phyloP scores from a whole-genome alignment of 2,113 vertebrate species.

The Halcyon senegalensis region DNA sequence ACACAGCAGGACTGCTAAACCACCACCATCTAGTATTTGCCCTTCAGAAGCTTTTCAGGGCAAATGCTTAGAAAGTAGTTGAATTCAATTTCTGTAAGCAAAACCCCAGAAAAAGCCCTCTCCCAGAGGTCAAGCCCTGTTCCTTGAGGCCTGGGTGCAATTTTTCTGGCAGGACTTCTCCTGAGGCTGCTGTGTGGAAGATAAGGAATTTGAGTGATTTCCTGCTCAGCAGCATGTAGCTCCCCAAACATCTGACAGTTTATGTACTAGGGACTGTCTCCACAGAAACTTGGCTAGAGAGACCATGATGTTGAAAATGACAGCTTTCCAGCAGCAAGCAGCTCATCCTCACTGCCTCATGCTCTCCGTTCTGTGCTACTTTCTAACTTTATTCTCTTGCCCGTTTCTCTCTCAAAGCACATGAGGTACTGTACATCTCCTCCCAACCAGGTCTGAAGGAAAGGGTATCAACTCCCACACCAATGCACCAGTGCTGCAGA shows the following conservation, averaged over 20 bases:
- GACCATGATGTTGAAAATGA: not conserved
- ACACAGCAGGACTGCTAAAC: constrained; percentile 8
- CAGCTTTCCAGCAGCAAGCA: not conserved
- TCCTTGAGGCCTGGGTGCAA: constrained; percentile 18
- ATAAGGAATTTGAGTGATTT: constrained; percentile 74
- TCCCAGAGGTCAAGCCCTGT: not conserved
- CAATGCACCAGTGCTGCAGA: not conserved
- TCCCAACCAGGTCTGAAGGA: not conserved
- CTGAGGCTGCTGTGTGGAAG: constrained; percentile 23
- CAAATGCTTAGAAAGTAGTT: constrained; percentile 13
- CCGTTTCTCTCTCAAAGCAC: not conserved
- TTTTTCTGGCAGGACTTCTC: constrained; percentile 24
- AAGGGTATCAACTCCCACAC: not conserved
- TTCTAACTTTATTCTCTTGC: not conserved
- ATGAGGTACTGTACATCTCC: not conserved
- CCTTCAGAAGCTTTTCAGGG: not conserved
- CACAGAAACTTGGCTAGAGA: constrained; percentile 35
- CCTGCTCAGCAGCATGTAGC: constrained; percentile 55
- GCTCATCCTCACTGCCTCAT: not conserved
- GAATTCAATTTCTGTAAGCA: constrained; percentile 11
- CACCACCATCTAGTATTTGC: not conserved
- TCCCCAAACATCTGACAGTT: constrained; percentile 49
- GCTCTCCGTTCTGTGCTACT: not conserved
- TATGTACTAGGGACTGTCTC: not conserved
- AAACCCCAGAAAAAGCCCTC: not conserved